phyloP scores from a whole-genome alignment of 1,140 invertebrate species.

The Tyrophagus putrescentiae region DNA sequence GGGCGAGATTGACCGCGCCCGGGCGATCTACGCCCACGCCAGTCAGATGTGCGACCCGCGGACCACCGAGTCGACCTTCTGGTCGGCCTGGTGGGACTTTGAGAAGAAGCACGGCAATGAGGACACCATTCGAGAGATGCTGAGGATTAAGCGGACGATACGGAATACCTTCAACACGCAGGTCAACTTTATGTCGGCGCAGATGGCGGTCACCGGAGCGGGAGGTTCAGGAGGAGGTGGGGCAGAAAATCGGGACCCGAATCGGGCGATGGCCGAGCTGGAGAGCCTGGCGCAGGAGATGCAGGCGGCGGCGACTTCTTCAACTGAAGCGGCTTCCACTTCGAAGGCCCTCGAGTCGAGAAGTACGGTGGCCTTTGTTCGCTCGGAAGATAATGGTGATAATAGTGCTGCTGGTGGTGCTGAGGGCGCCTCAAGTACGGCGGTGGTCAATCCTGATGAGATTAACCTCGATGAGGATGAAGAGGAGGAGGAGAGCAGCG shows the following conservation, averaged over 20 bases:
- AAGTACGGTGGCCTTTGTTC: conserved; percentile 34
- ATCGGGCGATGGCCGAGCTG: conserved; percentile 9
- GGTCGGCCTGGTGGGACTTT: conserved; percentile 99
- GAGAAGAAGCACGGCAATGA: conserved; percentile 99
- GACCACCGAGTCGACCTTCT: conserved; percentile 69
- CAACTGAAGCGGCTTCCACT: neutral
- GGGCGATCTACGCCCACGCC: conserved; percentile 93
- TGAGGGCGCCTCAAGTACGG: conserved; percentile 42
- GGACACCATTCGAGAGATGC: conserved; percentile 97
- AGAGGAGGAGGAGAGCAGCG: conserved; percentile 55
- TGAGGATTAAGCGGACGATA: conserved; percentile 90
- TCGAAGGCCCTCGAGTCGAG: neutral
- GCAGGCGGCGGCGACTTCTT: too few species aligned
- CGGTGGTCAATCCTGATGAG: conserved; percentile 69
- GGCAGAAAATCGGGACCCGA: conserved; percentile 31
- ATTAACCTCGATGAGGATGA: conserved; percentile 41
- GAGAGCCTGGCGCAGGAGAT: conserved; percentile 11
- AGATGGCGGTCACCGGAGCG: conserved; percentile 67
- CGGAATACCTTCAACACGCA: conserved; percentile 93
- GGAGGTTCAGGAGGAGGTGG: conserved; percentile 43
- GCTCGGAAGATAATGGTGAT: conserved; percentile 43
- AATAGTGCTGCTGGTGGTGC: conserved; percentile 44
- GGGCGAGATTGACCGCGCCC: conserved; percentile 89
- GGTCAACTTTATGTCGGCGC: conserved; percentile 71
- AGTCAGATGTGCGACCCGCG: conserved; percentile 98